Conservation (phyloP, 1,140 invertebrate species). For the Lysiphlebus fabarum region DNA sequence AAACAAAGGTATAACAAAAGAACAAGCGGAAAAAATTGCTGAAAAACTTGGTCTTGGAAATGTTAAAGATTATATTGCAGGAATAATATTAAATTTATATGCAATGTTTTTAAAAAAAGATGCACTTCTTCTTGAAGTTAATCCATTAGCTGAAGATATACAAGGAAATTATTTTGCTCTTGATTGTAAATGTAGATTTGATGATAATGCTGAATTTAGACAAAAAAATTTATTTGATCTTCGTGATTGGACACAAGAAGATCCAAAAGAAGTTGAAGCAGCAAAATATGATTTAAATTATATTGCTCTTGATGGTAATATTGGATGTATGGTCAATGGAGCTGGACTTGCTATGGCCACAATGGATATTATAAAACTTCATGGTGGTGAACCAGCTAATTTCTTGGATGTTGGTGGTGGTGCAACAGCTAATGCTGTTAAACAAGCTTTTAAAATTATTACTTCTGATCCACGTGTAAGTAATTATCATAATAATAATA, state of each 20-base stretch:
- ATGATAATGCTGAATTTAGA: constrained; percentile 93
- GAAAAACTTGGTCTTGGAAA: constrained; percentile 78
- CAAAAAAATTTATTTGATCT: constrained; percentile 87
- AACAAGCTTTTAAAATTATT: constrained; percentile 93
- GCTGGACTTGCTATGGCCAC: constrained; percentile 98
- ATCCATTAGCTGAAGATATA: constrained; percentile 94
- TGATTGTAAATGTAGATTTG: constrained; percentile 93
- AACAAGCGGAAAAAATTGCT: constrained; percentile 73
- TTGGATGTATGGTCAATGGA: constrained; percentile 87
- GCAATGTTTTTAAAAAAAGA: constrained; percentile 88
- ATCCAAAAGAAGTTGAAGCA: constrained; percentile 90
- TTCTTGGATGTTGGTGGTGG: constrained; percentile 95
- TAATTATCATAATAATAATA: constrained; percentile 26
- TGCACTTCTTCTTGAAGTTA: constrained; percentile 91
- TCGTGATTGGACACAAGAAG: constrained; percentile 89
- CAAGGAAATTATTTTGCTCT: constrained; percentile 82
- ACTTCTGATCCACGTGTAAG: constrained; percentile 85
- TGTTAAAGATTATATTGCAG: constrained; percentile 68
- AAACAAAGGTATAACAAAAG: constrained; percentile 72
- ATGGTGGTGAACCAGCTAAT: constrained; percentile 92
- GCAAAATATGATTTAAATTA: constrained; percentile 93
- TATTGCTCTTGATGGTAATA: constrained; percentile 90
- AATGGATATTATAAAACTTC: constrained; percentile 96
- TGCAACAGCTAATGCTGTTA: constrained; percentile 87
- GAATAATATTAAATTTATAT: constrained; percentile 85